phyloP scores from a whole-genome alignment of 2,888 invertebrate genomes.

The Iselma pallidipennis region DNA sequence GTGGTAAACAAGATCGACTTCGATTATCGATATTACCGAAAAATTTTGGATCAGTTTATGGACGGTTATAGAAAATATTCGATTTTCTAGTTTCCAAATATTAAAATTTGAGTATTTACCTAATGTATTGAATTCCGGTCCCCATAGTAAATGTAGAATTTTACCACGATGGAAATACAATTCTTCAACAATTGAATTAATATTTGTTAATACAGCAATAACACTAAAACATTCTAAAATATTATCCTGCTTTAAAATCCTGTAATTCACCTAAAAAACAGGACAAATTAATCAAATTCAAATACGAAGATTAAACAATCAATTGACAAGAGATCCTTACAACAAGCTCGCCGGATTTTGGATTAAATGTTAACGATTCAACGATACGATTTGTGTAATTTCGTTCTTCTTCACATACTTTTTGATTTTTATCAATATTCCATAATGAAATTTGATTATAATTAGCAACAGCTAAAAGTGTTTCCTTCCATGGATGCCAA shows the following conservation, averaged over 20 bases:
- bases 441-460: background rate
- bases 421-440: background rate
- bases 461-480: slow-evolving; percentile 4
- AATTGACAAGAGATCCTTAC: too few relatives aligned
- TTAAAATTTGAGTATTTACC: background rate
- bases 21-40: too few relatives aligned
- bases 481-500: slow-evolving; percentile 15
- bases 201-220: background rate
- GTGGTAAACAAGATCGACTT: too few relatives aligned
- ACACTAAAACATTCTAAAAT: background rate
- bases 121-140: background rate
- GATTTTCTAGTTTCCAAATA: too few relatives aligned
- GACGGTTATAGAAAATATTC: too few relatives aligned
- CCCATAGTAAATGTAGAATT: background rate
- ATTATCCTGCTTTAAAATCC: background rate
- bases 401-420: background rate
- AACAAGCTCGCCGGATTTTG: background rate
- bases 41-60: too few relatives aligned
- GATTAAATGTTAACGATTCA: background rate
- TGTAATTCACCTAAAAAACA: background rate
- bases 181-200: background rate
- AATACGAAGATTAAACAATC: too few relatives aligned
- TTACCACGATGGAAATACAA: background rate
- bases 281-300: too few relatives aligned
- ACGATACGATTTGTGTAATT: background rate